phyloP scores from a whole-genome alignment of 2,113 vertebrate genomes.

The Mustela nigripes region DNA sequence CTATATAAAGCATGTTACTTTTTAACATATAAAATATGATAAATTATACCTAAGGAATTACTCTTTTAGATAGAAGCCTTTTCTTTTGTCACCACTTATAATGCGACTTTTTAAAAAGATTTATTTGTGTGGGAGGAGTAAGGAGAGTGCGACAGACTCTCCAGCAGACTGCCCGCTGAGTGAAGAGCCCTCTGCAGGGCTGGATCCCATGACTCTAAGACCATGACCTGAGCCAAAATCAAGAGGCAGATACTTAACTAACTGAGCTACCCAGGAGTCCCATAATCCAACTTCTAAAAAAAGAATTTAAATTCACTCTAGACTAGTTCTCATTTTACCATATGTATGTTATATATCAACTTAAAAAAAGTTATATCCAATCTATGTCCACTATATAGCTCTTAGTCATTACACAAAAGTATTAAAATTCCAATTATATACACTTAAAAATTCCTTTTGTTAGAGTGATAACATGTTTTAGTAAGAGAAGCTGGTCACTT shows the following conservation, averaged over 20 bases:
- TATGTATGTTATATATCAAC: background rate
- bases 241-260: background rate
- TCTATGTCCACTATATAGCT: background rate
- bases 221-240: background rate
- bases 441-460: conserved; percentile 17
- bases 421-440: conserved; percentile 47
- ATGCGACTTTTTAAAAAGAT: conserved; percentile 21
- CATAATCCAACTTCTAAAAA: background rate
- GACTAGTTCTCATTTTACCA: conserved; percentile 3
- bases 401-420: conserved; percentile 11
- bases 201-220: background rate
- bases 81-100: conserved; percentile 10
- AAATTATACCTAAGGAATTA: conserved; percentile 25
- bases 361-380: conserved; percentile 18
- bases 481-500: background rate
- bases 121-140: background rate
- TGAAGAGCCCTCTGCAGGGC: background rate
- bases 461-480: background rate
- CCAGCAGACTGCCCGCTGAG: background rate
- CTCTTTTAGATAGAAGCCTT: conserved; percentile 20
- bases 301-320: conserved; percentile 31
- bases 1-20: background rate
- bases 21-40: conserved; percentile 36
- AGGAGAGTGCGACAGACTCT: background rate
- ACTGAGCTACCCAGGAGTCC: background rate